Evolutionary conservation across 1,140 invertebrate genomes (phyloP), one percentile per base, ranked within the genome.

Genomic region (Saccostrea glomerata): DNA sequence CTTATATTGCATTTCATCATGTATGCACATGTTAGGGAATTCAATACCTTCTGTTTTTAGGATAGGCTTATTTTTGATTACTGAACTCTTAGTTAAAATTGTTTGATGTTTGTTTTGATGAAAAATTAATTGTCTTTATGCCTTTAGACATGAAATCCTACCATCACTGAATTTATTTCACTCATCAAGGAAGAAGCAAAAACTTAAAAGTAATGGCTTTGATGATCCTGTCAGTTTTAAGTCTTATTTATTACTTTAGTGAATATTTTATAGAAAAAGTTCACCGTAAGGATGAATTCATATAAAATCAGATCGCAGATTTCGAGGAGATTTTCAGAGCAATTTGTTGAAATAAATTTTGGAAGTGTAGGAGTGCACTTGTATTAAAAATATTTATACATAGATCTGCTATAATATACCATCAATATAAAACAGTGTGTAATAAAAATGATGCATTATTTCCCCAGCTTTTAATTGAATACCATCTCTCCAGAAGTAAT

Each of bases 71-170:
- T 77, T 25, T 30, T 36, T 30, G 13, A 77, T 77, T 9, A 77
- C 23, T 77, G 70, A 30, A 25, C 70, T 36, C 30, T 77, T 15
- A 25, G 70, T 15, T 77, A 30, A 77, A 77, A 77, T 77, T 77
- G 70, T 77, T 77, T 77, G 70, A 77, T 77, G 70, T 77, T 77
- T 30, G 70, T 36, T 77, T 77, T 77, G 25, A 77, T 77, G 70
- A 12, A 77, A 36, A 30, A 36, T 30, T 77, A 12, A 77, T 77
- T 25, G 30, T 30, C 2, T n/a, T 66, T 20, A 23, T 66, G 17
- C 60, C 17, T 66, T 66, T 66, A 23, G 60, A 66, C 60, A 66
- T 66, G 60, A 66, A 66, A 66, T 66, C n/a, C 60, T 23, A 66
- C 23, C 15, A 66, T 66, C 23, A 66, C 60, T n/a, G 60, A 66